Conservation (phyloP, 2,797 vertebrate genomes). For the Urosaurus nigricauda region DNA sequence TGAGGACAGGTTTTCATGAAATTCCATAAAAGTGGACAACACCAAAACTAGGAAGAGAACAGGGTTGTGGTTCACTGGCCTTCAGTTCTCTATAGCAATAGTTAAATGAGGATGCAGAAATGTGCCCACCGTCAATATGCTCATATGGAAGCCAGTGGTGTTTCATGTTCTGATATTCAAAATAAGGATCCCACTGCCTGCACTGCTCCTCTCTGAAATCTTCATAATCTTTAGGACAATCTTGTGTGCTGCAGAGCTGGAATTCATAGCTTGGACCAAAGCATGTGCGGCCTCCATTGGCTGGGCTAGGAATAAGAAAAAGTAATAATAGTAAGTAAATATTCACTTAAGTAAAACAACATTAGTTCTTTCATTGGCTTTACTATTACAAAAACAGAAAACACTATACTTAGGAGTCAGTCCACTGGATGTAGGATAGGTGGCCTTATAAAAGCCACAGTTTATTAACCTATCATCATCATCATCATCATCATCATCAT, state of each 20-base stretch:
- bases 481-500: neutral
- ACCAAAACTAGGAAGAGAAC: neutral
- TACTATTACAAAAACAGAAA: neutral
- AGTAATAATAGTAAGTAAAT: neutral
- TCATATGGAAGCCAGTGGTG: constrained; percentile 97
- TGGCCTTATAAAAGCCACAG: neutral
- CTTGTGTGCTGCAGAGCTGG: constrained; percentile 91
- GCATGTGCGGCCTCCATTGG: constrained; percentile 92
- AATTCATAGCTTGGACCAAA: constrained; percentile 89
- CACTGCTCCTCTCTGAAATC: constrained; percentile 95
- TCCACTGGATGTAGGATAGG: neutral
- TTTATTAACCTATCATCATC: neutral
- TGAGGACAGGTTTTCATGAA: neutral
- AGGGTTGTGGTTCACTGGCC: neutral
- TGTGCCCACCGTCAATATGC: constrained; percentile 89
- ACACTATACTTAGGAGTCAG: too few relatives aligned
- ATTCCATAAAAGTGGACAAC: neutral
- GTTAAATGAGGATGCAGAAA: neutral
- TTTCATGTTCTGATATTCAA: constrained; percentile 87
- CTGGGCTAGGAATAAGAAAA: constrained; percentile 82
- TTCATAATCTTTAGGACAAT: constrained; percentile 88
- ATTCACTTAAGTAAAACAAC: too few relatives aligned
- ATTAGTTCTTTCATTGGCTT: neutral
- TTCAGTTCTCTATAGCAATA: neutral
- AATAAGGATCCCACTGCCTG: constrained; percentile 86